Conservation (phyloP, 2,113 vertebrate genomes). For the Orcinus orca region DNA sequence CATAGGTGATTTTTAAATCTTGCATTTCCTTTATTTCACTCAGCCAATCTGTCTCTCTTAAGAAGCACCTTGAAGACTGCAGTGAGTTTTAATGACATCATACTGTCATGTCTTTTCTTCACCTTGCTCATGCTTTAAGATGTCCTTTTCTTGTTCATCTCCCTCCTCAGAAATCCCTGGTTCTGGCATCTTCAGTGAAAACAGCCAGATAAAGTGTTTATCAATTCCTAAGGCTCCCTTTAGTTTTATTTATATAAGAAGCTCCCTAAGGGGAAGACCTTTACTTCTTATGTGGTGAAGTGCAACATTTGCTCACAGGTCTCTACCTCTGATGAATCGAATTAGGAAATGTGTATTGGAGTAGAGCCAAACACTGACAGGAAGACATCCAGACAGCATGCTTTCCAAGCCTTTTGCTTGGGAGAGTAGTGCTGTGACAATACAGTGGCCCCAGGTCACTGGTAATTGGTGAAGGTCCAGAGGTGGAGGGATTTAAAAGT, state of each 20-base stretch:
- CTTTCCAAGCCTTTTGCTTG: slow-evolving; percentile 5
- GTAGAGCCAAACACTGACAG: neutral
- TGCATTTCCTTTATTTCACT: slow-evolving; percentile 10
- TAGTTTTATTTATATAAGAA: slow-evolving; percentile 45
- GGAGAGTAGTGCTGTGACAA: neutral
- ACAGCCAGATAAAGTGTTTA: neutral
- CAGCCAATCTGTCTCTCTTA: neutral
- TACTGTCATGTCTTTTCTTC: neutral
- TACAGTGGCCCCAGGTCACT: neutral
- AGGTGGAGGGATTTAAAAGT: neutral
- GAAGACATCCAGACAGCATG: neutral
- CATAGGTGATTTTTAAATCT: slow-evolving; percentile 25
- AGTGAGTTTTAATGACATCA: slow-evolving; percentile 16
- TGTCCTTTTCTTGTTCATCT: neutral
- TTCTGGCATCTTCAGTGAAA: slow-evolving; percentile 42
- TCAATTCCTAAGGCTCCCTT: slow-evolving; percentile 10
- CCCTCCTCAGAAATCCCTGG: neutral
- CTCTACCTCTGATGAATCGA: slow-evolving; percentile 24
- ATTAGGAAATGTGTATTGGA: slow-evolving; percentile 44
- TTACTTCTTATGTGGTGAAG: slow-evolving; percentile 52
- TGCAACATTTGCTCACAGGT: slow-evolving; percentile 9
- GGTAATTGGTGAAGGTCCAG: neutral
- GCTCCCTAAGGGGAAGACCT: neutral
- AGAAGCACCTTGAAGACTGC: neutral
- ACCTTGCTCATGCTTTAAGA: neutral